phyloP scores from a whole-genome alignment of 2,888 invertebrate species.

The Lasioglossum morio region DNA sequence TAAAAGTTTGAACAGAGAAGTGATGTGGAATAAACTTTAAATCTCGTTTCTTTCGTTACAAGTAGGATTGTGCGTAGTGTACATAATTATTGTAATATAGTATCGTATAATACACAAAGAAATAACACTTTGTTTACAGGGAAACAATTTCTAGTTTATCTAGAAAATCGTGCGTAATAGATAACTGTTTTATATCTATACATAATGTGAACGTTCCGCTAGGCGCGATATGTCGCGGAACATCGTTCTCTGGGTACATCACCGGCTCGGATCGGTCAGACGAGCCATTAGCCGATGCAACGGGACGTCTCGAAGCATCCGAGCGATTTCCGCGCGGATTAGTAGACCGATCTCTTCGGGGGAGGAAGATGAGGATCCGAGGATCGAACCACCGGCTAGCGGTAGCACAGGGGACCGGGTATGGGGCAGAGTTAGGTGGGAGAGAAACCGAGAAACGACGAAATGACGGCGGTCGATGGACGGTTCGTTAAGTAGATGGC shows the following conservation, averaged over 20 bases:
- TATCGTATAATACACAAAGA: too few relatives aligned
- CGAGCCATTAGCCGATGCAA: background rate
- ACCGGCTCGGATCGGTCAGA: background rate
- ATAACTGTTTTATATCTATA: too few relatives aligned
- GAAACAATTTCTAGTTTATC: too few relatives aligned
- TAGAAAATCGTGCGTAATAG: too few relatives aligned
- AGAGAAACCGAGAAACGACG: conserved; percentile 79
- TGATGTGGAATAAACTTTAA: too few relatives aligned
- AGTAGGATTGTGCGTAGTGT: too few relatives aligned
- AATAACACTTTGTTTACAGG: too few relatives aligned
- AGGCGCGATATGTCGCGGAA: background rate
- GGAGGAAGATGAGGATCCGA: conserved; percentile 52
- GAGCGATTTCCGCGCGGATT: conserved; percentile 8
- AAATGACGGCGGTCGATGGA: conserved; percentile 81
- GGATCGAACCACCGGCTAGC: conserved; percentile 54
- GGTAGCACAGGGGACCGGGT: conserved; percentile 43
- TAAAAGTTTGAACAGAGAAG: too few relatives aligned
- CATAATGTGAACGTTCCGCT: background rate
- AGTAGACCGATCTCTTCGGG: conserved; percentile 15
- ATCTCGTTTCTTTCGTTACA: too few relatives aligned
- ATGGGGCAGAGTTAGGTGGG: conserved; percentile 61
- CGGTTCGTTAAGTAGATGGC: conserved; percentile 82
- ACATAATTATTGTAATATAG: too few relatives aligned
- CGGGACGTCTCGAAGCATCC: background rate
- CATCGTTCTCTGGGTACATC: background rate